Percentiles rank a stretch among this genome's conserved stretches.
phyloP scores from a whole-genome alignment of 2,888 invertebrate genomes.

The Caenorhabditis macrosperma region DNA sequence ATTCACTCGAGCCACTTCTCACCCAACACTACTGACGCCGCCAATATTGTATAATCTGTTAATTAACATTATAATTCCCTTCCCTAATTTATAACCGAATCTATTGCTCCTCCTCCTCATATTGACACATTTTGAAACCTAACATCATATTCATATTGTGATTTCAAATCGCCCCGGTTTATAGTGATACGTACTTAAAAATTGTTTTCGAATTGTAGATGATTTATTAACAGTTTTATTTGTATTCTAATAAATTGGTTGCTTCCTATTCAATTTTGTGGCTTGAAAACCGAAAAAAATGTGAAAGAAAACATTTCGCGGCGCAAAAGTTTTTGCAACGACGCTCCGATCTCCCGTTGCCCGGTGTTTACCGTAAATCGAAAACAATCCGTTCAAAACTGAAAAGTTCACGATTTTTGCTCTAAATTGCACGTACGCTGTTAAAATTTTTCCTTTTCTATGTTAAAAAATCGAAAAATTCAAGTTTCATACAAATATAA shows the following conservation, averaged over 20 bases:
- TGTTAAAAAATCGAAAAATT: background rate
- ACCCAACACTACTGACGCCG: background rate
- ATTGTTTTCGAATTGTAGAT: conserved; percentile 19
- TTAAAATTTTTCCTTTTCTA: background rate
- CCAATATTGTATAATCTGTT: conserved; percentile 11
- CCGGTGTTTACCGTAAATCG: conserved; percentile 51
- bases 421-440: background rate
- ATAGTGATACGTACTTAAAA: conserved; percentile 7
- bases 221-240: conserved; percentile 42
- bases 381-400: conserved; percentile 24
- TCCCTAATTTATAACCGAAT: background rate
- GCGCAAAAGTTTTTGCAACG: conserved; percentile 24
- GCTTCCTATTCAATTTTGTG: background rate
- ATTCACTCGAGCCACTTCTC: conserved; percentile 4
- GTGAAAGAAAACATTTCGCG: background rate
- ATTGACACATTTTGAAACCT: background rate
- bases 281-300: background rate
- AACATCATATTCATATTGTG: conserved; percentile 1
- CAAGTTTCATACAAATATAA: background rate
- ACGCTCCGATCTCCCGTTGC: conserved; percentile 34
- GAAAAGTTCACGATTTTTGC: conserved; percentile 12
- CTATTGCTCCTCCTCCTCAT: conserved; percentile 18
- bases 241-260: conserved; percentile 45
- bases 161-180: conserved; percentile 29
- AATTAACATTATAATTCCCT: background rate